Percentiles rank a stretch among this genome's conserved stretches.
Conservation (phyloP, 2,797 vertebrate species). For the Oceanodroma leucorhoa region DNA sequence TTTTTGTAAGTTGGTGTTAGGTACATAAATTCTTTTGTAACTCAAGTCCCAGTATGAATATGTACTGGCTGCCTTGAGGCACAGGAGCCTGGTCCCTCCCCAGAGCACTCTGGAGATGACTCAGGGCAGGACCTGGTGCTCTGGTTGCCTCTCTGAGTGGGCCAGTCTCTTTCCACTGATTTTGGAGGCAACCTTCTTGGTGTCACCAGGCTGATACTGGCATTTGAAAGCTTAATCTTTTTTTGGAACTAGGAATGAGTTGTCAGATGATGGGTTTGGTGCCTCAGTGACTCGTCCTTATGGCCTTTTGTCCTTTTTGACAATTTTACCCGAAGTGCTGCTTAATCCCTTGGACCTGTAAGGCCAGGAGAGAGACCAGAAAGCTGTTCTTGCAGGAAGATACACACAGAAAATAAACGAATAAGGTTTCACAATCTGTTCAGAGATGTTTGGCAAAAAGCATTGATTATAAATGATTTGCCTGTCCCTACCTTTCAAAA, state of each 20-base stretch:
- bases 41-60: neutral
- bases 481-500: neutral
- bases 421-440: neutral
- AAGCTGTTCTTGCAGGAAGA: neutral
- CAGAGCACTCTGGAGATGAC: neutral
- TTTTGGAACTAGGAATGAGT: neutral
- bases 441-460: neutral
- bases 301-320: neutral
- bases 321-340: neutral
- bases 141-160: neutral
- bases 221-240: neutral
- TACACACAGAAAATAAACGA: neutral
- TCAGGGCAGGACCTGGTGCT: neutral
- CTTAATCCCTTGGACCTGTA: neutral
- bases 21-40: neutral
- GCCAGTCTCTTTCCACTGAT: neutral
- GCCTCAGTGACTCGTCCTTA: neutral
- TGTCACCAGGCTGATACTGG: neutral
- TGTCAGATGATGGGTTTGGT: neutral
- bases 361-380: neutral
- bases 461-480: neutral
- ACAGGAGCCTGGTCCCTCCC: neutral
- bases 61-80: neutral
- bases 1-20: neutral
- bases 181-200: neutral